These are phyloP conservation scores for Heterotis niloticus DNA, from an alignment of 2,113 vertebrate species.

Conservation along the genomic window DNA sequence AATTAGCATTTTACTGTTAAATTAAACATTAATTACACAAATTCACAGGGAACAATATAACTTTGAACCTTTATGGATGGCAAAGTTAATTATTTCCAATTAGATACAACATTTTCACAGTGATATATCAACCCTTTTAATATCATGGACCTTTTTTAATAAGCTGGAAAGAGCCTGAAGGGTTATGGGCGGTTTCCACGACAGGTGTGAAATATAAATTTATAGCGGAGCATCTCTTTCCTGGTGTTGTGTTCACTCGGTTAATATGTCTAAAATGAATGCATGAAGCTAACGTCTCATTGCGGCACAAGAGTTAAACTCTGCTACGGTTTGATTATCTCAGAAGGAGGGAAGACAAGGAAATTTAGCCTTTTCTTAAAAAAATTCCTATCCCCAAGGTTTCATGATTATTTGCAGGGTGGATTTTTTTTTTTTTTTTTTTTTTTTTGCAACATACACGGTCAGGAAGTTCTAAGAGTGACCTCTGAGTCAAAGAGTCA, in stretches of 20 bases:
- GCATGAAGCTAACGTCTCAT: background rate
- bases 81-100: slow-evolving; percentile 54
- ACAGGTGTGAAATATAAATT: slow-evolving; percentile 3
- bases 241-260: background rate
- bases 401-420: too few relatives aligned
- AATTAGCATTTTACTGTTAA: slow-evolving; percentile 54
- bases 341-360: background rate
- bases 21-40: slow-evolving; percentile 52
- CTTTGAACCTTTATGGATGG: slow-evolving; percentile 50
- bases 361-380: background rate
- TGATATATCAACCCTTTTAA: slow-evolving; percentile 49
- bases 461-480: too few relatives aligned
- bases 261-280: background rate
- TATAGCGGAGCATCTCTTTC: background rate
- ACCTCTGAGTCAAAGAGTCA: too few relatives aligned
- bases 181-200: slow-evolving; percentile 7
- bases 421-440: too few relatives aligned
- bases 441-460: too few relatives aligned
- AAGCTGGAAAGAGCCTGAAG: background rate
- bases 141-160: slow-evolving; percentile 29
- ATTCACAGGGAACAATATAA: slow-evolving; percentile 52
- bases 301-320: too few relatives aligned
- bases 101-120: slow-evolving; percentile 48
- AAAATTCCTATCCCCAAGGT: too few relatives aligned
- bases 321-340: background rate